Conservation (phyloP, 2,888 invertebrate genomes). For the Lithophane ornitopus region DNA sequence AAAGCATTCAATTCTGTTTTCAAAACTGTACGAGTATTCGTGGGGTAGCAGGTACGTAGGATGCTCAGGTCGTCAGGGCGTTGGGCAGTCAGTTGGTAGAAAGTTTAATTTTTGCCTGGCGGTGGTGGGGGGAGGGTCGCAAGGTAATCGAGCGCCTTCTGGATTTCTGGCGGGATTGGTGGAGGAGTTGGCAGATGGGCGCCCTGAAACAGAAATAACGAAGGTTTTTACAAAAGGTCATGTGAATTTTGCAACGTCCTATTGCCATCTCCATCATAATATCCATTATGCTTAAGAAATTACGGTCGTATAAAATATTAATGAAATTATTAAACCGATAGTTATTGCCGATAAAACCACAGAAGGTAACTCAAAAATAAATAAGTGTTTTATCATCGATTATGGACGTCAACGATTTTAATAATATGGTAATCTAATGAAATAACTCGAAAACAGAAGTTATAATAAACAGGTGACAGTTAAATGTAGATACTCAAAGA, state of each 20-base stretch:
- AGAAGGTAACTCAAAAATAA: not conserved
- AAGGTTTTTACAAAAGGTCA: not conserved
- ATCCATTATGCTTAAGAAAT: not conserved
- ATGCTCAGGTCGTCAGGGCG: constrained; percentile 60
- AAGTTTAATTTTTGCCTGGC: constrained; percentile 75
- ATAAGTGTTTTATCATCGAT: not conserved
- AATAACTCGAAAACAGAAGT: not conserved
- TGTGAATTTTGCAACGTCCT: not conserved
- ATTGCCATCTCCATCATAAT: not conserved
- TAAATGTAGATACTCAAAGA: not conserved
- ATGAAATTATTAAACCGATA: not conserved
- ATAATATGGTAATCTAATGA: constrained; percentile 15
- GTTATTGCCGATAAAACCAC: constrained; percentile 5
- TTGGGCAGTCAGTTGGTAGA: constrained; percentile 35
- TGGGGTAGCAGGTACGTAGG: constrained; percentile 69
- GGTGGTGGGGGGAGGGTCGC: constrained; percentile 91
- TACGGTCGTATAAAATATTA: not conserved
- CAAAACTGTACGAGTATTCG: constrained; percentile 78
- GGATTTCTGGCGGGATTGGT: constrained; percentile 94
- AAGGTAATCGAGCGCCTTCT: constrained; percentile 93
- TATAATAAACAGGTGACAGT: constrained; percentile 1
- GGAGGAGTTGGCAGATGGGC: constrained; percentile 94
- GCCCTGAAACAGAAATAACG: constrained; percentile 85
- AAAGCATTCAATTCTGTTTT: constrained; percentile 67
- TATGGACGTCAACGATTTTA: not conserved